A percentile compares a stretch with the other conserved stretches of the same genome.
These are phyloP conservation scores for human DNA, from an alignment of 2,113 vertebrate species.

Conservation along the genomic window GRCh38 chrX:6019501-6020000, in stretches of 20 bases:
- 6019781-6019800: background rate
- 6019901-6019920: background rate
- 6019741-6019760: background rate
- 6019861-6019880: background rate
- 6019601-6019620: background rate
- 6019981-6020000: rapidly evolving
- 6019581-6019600: background rate
- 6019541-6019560: background rate
- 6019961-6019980: too few relatives aligned
- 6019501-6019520: background rate
- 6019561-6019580: too few relatives aligned
- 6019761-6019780: background rate
- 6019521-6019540: too few relatives aligned
- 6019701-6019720: background rate
- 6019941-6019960: background rate
- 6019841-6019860: background rate
- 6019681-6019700: background rate
- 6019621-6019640: background rate
- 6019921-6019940: too few relatives aligned
- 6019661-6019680: background rate
- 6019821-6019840: background rate
- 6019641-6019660: background rate
- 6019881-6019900: rapidly evolving
- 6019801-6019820: background rate
- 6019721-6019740: rapidly evolving